Evolutionary conservation across 2,797 vertebrate genomes (phyloP).

Genomic region (Sebastes alutus): DNA sequence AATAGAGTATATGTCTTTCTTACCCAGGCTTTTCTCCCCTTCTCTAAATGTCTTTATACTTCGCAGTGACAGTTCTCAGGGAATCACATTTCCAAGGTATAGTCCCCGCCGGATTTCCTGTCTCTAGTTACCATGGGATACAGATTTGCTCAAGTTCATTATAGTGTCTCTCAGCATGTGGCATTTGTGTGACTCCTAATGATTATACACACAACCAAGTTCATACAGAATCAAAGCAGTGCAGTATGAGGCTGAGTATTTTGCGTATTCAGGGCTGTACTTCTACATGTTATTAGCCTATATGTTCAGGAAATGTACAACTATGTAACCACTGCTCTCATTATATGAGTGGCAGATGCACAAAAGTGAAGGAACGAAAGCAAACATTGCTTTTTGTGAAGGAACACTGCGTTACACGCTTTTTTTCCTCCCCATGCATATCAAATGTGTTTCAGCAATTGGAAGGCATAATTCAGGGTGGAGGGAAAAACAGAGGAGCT

Average conservation of each 20-base stretch:
- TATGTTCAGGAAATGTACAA: constrained; percentile 24
- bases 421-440: constrained; percentile 59
- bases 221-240: constrained; percentile 23
- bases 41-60: constrained; percentile 4
- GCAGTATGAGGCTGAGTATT: neutral
- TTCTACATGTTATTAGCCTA: constrained; percentile 12
- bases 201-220: constrained; percentile 32
- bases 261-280: neutral
- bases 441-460: constrained; percentile 74
- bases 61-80: neutral
- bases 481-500: constrained; percentile 66
- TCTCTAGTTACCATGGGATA: constrained; percentile 51
- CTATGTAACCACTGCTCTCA: constrained; percentile 8
- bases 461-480: constrained; percentile 71
- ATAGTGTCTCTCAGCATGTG: constrained; percentile 55
- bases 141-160: constrained; percentile 51
- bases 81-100: constrained; percentile 11
- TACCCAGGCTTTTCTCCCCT: neutral
- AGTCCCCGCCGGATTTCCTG: constrained; percentile 3
- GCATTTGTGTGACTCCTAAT: constrained; percentile 55
- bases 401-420: constrained; percentile 52
- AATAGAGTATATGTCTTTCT: constrained; percentile 18
- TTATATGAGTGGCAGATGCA: constrained; percentile 53
- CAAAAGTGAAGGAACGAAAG: constrained; percentile 51
- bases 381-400: constrained; percentile 61